Evolutionary conservation across 2,888 invertebrate species (phyloP), one percentile per base, ranked within the genome.

Genomic region (Junonia oenone): DNA sequence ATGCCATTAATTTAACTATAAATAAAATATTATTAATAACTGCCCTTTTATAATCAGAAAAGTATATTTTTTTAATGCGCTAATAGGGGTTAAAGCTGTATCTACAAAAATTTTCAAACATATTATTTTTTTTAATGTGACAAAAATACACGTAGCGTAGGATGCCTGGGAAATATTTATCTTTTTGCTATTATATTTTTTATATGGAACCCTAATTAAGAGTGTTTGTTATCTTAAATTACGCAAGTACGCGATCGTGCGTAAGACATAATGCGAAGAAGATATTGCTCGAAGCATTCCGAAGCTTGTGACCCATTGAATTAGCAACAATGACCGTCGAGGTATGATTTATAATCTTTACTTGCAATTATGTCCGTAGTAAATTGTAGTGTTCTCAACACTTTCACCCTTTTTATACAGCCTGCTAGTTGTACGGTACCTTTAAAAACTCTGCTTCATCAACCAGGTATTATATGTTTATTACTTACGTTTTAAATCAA

Each of bases 281-380:
- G 37, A 57, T 54, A 37, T 57, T 51, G 46, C 53, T 54, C 45
- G 37, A 54, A 54, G 59, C 56, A 55, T 59, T 54, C 56, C 54
- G 37, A 33, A 15, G 45, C 59, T 38, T 54, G 58, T 51, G 51
- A 54, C 54, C 56, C 51, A 49, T 56, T 54, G 59, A 49, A 37
- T 50, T 31, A 33, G 15, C 51, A 54, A 59, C 59, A 56, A 56
- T 59, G 48, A 54, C 37, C 59, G 51, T 31, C 48, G 40, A 51
- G 45, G 6, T 59, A 50, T 58, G 56, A 61, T 61, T 61, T 58
- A 61, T 58, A 56, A 61, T 61, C 61, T 59, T 54, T 57, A 51
- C 56, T 46, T 48, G 15, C 37, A 57, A 59, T 59, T 54, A 51
- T 43, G 51, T 27, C 47, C 37, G 29, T 19, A 43, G 47, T 29